Conservation (phyloP, 53 echinoderm and acorn worm genomes). For the Arbacia lixula region DNA sequence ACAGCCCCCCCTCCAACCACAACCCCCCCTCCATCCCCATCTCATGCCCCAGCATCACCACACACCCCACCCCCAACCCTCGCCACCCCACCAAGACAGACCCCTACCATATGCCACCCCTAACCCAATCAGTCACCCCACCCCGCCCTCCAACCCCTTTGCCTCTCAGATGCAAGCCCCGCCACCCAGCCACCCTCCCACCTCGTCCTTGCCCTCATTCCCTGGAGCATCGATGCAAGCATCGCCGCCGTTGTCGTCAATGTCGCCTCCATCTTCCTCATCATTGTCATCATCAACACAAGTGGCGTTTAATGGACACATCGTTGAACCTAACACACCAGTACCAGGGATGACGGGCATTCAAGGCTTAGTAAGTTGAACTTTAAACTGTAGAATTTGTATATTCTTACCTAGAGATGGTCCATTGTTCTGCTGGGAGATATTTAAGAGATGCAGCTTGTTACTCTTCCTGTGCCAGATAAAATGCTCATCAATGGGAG, state of each 20-base stretch:
- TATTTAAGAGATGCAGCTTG: no score
- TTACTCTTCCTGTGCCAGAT: no score
- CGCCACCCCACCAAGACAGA: no score
- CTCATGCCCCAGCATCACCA: not conserved
- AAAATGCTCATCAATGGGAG: no score
- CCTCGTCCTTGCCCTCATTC: no score
- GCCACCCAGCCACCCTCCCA: no score
- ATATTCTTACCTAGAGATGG: no score
- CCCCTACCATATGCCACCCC: no score
- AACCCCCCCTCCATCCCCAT: constrained; percentile 9
- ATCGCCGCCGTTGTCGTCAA: constrained; percentile 15
- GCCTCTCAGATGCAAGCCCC: constrained; percentile 6
- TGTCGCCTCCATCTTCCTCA: constrained; percentile 6
- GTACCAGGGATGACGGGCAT: constrained; percentile 35
- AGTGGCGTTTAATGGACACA: not conserved
- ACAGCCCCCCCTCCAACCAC: constrained; percentile 2
- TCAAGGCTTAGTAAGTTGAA: constrained; percentile 44
- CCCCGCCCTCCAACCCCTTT: constrained; percentile 9
- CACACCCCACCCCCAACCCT: not conserved
- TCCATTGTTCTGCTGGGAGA: no score
- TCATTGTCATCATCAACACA: not conserved
- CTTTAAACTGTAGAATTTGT: no score
- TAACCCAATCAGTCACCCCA: not conserved
- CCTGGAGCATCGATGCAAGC: no score
- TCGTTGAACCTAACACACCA: constrained; percentile 36